Percentiles rank a stretch among this genome's conserved stretches.
Conservation (phyloP, 2,888 invertebrate species). For the Tipula lateralis region DNA sequence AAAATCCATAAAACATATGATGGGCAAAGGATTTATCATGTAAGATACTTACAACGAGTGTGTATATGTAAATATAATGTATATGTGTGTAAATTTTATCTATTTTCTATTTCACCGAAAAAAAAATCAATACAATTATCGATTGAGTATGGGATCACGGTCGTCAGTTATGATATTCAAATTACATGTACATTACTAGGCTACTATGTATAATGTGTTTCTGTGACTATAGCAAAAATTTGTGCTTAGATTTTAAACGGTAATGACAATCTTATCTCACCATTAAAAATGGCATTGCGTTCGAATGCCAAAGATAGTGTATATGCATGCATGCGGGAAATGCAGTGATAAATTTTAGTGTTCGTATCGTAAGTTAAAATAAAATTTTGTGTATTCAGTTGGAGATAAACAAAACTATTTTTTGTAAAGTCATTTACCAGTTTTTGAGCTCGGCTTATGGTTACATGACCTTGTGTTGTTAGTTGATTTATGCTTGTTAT, state of each 20-base stretch:
- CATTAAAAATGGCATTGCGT: not conserved
- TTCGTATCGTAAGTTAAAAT: not conserved
- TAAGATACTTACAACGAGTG: constrained; percentile 32
- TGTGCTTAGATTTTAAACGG: not conserved
- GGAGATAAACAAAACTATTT: not conserved
- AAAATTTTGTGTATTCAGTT: not conserved
- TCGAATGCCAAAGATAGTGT: not conserved
- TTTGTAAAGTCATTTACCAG: not conserved
- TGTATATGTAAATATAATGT: not conserved
- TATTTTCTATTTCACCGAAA: constrained; percentile 1
- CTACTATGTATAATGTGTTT: not conserved
- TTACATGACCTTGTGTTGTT: not conserved
- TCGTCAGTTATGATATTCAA: not conserved
- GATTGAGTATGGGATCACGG: not conserved
- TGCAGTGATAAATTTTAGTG: not conserved
- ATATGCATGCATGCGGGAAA: not conserved
- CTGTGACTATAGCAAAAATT: not conserved
- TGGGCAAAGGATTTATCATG: constrained; percentile 39
- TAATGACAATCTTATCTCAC: not conserved
- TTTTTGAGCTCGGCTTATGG: not conserved
- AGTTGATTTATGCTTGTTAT: not conserved
- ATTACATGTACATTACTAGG: not conserved
- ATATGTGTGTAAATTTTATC: not conserved
- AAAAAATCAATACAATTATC: not conserved
- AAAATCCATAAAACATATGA: constrained; percentile 37